Percentiles rank a stretch among this genome's conserved stretches.
phyloP scores from a whole-genome alignment of 2,113 vertebrate genomes.

The Rhabdomys dilectus region DNA sequence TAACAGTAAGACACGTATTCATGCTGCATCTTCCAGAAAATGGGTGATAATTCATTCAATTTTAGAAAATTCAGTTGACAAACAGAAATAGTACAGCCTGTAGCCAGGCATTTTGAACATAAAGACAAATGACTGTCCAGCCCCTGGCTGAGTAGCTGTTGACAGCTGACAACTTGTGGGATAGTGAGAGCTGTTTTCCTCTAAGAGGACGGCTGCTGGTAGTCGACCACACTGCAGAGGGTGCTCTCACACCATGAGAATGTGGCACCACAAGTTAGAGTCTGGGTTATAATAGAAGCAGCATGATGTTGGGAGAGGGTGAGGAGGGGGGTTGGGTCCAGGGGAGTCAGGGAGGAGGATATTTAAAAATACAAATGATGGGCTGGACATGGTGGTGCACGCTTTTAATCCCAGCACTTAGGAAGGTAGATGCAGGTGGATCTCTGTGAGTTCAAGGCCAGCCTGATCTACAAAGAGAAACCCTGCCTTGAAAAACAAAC shows the following conservation, averaged over 20 bases:
- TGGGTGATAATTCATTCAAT: background rate
- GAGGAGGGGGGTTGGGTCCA: background rate
- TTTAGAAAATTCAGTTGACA: background rate
- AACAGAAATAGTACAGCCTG: background rate
- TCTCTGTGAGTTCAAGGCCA: too few relatives aligned
- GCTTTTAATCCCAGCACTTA: too few relatives aligned
- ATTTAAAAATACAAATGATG: background rate
- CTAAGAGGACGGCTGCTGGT: too few relatives aligned
- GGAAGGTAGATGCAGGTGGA: too few relatives aligned
- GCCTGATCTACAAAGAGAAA: too few relatives aligned
- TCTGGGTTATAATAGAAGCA: background rate
- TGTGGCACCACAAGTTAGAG: background rate
- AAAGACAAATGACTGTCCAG: background rate
- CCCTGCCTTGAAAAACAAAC: too few relatives aligned
- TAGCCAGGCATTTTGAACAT: background rate
- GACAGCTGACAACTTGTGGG: background rate
- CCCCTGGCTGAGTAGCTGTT: background rate
- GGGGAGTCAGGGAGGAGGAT: too few relatives aligned
- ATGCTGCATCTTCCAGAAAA: background rate
- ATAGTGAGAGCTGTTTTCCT: background rate
- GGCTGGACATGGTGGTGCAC: too few relatives aligned
- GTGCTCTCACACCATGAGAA: background rate
- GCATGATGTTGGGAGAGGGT: background rate
- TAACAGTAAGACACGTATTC: background rate
- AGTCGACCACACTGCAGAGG: background rate